Base-by-base conservation (phyloP, 2,888 invertebrate species). In the Chrysolina oricalcia region DNA sequence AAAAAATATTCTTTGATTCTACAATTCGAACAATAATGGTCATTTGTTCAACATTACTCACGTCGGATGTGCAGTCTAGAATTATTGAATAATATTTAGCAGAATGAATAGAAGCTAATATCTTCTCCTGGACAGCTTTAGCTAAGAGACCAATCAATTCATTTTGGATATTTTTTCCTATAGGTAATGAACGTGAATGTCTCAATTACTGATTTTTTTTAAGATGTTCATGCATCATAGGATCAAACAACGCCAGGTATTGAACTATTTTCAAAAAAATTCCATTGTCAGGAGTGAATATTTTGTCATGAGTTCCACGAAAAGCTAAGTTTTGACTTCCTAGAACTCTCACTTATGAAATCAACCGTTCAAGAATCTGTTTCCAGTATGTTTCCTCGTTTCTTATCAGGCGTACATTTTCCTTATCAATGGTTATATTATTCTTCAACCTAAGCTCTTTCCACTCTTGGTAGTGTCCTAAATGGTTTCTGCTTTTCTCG, bases 11-110 rank as follows among this genome's bases (percentile, higher is more conserved):
- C n/a, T n/a, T n/a, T n/a, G n/a, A n/a, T n/a, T n/a, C n/a, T n/a
- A n/a, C n/a, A n/a, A n/a, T n/a, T n/a, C n/a, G n/a, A n/a, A 82
- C 70, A 10, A 81, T 74, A 35, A 81, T 19, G 41, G 79, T 80
- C 48, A 84, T 77, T 81, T 85, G 83, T 71, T 84, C 83, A 5
- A 46, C 71, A 35, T 79, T 80, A 50, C 77, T 77, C 13, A 73
- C 67, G 65, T 84, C 84, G 17, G 80, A 80, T 2, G 83, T 83
- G 35, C 81, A 82, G n/a, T n/a, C n/a, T n/a, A n/a, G n/a, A n/a
- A n/a, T n/a, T n/a, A n/a, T n/a, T n/a, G n/a, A n/a, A n/a, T n/a
- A n/a, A n/a, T n/a, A n/a, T n/a, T n/a, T n/a, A n/a, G n/a, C n/a
- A n/a, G n/a, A n/a, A n/a, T n/a, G n/a, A n/a, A n/a, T n/a, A n/a